Evolutionary conservation across 1,140 invertebrate species (phyloP).

Genomic region (Euura lappo): DNA sequence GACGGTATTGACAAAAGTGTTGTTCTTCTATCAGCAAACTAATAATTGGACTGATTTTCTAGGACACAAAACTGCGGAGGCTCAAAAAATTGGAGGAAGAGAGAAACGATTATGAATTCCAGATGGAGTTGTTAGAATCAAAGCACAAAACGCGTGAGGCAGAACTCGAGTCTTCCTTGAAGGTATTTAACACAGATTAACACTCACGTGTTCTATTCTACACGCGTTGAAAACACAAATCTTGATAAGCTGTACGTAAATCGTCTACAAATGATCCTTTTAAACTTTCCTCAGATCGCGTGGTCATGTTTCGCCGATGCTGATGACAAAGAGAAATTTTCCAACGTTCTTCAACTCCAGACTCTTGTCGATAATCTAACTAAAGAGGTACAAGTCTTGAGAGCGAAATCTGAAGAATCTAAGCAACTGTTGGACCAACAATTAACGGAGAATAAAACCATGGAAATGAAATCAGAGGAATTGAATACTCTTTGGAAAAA

Average conservation of each 20-base stretch:
- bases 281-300: background rate
- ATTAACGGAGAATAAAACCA: background rate
- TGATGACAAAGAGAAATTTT: conserved; percentile 5
- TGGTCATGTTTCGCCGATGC: background rate
- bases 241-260: too few species aligned
- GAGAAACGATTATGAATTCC: conserved; percentile 9
- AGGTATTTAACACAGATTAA: conserved; percentile 1
- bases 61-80: background rate
- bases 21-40: too few species aligned
- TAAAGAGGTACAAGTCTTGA: conserved; percentile 19
- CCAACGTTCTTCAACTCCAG: conserved; percentile 17
- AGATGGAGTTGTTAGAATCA: conserved; percentile 21
- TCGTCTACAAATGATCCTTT: background rate
- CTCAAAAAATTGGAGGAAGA: background rate
- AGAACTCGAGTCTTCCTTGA: conserved; percentile 26
- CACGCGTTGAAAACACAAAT: background rate
- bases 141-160: conserved; percentile 27
- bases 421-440: background rate
- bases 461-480: conserved; percentile 6
- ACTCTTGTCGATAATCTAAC: conserved; percentile 12
- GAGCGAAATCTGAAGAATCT: background rate
- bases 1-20: too few species aligned
- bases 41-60: background rate
- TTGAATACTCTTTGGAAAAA: background rate
- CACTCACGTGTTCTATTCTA: background rate